A percentile compares a stretch with the other conserved stretches of the same genome.
phyloP scores from a whole-genome alignment of 2,888 invertebrate species.

The Ypsolopha scabrella region DNA sequence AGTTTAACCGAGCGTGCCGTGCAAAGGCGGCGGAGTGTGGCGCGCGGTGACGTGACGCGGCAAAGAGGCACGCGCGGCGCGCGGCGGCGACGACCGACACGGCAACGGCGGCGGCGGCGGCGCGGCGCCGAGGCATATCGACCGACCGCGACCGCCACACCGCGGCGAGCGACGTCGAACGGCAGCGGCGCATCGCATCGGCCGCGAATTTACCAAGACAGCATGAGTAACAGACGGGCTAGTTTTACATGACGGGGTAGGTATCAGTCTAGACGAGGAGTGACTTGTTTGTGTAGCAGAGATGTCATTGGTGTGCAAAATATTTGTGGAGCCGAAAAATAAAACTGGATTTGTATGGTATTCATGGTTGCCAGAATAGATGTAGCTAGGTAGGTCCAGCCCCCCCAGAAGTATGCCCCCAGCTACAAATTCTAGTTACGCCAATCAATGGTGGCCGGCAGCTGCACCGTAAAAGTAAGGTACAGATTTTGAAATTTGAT shows the following conservation, averaged over 20 bases:
- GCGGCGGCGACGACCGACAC: neutral
- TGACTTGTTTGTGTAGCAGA: neutral
- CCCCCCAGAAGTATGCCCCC: too few relatives aligned
- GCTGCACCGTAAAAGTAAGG: too few relatives aligned
- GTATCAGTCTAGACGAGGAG: neutral
- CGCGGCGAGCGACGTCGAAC: neutral
- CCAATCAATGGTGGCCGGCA: too few relatives aligned
- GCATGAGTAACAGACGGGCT: constrained; percentile 12
- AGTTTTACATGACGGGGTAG: neutral
- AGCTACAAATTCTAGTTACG: too few relatives aligned
- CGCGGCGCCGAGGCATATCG: constrained; percentile 11
- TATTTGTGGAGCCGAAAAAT: too few relatives aligned
- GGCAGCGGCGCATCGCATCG: constrained; percentile 35
- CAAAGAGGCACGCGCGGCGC: neutral
- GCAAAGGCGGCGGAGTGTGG: too few relatives aligned
- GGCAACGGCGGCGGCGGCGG: neutral
- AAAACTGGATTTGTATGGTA: too few relatives aligned
- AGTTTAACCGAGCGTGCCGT: neutral
- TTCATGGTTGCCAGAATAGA: too few relatives aligned
- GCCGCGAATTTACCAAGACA: constrained; percentile 42
- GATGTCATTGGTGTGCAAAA: too few relatives aligned
- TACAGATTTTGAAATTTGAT: too few relatives aligned
- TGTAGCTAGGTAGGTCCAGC: too few relatives aligned
- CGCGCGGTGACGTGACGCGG: too few relatives aligned
- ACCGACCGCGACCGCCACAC: constrained; percentile 14